Base-by-base conservation (phyloP, 35 echinoderm and acorn worm genomes). In the Lytechinus variegatus region DNA sequence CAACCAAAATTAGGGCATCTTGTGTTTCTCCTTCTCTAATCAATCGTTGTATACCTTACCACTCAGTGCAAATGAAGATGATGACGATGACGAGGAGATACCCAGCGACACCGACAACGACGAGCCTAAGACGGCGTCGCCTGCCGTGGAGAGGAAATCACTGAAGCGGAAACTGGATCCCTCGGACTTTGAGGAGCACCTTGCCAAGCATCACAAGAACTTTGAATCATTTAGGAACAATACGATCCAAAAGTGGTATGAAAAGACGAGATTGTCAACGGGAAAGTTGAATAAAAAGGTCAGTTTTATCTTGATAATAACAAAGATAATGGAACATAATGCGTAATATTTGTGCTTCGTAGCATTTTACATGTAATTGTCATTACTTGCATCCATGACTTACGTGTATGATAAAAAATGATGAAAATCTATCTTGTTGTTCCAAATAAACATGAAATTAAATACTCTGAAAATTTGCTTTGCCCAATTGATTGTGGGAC, bases 241-340 rank as follows among this genome's bases (percentile, higher is more conserved):
- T 24, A 95, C 95, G 3, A 97, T 98, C 54, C 96, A 98, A 56
- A 97, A 96, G 91, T 98, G 97, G 97, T 91, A 97, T 56, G 97
- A 98, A 52, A 98, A 96, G 92, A 98, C 97, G 19, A 97, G 95
- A 52, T 54, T 98, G 14, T 57, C 96, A 1, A 87, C 96, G 0
- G 97, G 97, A 16, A 98, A 98, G 53, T n/a, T 96, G 4, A 98
- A 86, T 54, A 94, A 87, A 14, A 98, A 98, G 96, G 97, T 98
- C 52, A 9, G n/a, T 53, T 55, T 44, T 44, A 44, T 44, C 33
- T 1, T 44, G 33, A 44, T 44, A 44, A 0, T 44, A 44, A 44
- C 33, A 44, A 44, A 1, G 33, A 44, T 44, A 44, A 44, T 44
- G 33, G 33, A 44, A 44, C 33, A 44, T 44, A 44, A 44, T 44